A percentile compares a stretch with the other conserved stretches of the same genome.
These are phyloP conservation scores for Pachycephus smyrnensis DNA, from an alignment of 2,888 invertebrate genomes.

Conservation along the genomic window DNA sequence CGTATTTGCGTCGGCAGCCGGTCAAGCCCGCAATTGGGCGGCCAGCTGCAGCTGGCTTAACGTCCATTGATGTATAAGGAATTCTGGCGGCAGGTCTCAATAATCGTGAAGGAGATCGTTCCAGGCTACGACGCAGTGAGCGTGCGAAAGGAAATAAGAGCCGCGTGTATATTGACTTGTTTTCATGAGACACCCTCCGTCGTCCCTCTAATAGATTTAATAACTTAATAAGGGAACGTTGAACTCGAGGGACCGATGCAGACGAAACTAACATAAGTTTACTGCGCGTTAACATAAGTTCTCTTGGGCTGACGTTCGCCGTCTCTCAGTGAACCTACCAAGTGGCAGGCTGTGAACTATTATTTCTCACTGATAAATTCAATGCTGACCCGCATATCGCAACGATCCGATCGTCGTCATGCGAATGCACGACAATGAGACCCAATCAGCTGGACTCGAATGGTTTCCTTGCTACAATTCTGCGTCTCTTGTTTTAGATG, in stretches of 20 bases:
- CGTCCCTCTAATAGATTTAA: conserved; percentile 22
- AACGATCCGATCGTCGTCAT: not conserved
- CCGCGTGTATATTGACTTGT: not conserved
- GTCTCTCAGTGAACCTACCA: not conserved
- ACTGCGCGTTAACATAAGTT: not conserved
- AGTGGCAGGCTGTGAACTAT: not conserved
- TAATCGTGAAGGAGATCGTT: no score
- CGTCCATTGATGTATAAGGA: no score
- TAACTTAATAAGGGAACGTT: conserved; percentile 33
- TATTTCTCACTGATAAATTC: not conserved
- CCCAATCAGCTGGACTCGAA: no score
- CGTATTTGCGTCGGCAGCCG: no score
- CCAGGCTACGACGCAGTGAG: no score
- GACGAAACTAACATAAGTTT: conserved; percentile 8
- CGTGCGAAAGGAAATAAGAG: not conserved
- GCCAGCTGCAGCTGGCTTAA: no score
- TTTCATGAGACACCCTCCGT: not conserved
- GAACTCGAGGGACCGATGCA: conserved; percentile 26
- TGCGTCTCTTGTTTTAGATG: conserved; percentile 57
- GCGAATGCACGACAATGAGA: no score
- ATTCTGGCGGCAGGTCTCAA: no score
- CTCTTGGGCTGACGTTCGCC: not conserved
- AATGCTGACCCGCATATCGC: not conserved
- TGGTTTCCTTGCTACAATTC: not conserved
- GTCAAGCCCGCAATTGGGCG: no score